Percentiles rank a stretch among this genome's conserved stretches.
Conservation (phyloP, 2,797 vertebrate genomes). For the Odontamblyopus lacepedii region DNA sequence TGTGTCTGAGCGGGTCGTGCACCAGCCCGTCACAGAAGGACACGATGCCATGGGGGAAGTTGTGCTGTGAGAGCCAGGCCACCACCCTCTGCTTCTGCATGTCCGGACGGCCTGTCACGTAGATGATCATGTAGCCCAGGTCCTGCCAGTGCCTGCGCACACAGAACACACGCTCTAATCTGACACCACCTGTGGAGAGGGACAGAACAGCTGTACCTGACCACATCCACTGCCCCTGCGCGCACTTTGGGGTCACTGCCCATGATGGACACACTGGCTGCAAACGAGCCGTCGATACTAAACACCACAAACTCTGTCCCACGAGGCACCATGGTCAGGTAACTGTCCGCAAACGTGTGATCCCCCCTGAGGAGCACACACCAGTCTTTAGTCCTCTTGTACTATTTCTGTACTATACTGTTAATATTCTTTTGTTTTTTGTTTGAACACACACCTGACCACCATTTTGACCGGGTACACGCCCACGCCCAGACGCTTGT, state of each 20-base stretch:
- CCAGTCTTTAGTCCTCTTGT: background rate
- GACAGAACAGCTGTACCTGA: slow-evolving; percentile 80
- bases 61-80: slow-evolving; percentile 98
- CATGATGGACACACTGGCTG: slow-evolving; percentile 99
- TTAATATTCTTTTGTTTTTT: background rate
- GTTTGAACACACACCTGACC: slow-evolving; percentile 83
- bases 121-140: slow-evolving; percentile 97
- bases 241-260: slow-evolving; percentile 98
- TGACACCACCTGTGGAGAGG: background rate
- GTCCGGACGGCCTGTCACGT: slow-evolving; percentile 96
- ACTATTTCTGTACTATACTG: background rate
- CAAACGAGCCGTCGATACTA: slow-evolving; percentile 98
- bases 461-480: slow-evolving; percentile 99
- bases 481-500: slow-evolving; percentile 89
- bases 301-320: slow-evolving; percentile 97
- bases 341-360: slow-evolving; percentile 96
- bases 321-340: slow-evolving; percentile 91
- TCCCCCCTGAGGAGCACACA: slow-evolving; percentile 83
- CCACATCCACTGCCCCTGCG: slow-evolving; percentile 95
- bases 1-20: slow-evolving; percentile 95
- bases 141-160: slow-evolving; percentile 95
- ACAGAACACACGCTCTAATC: background rate
- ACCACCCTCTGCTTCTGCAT: slow-evolving; percentile 99
- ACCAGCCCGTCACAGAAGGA: slow-evolving; percentile 98
- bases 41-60: slow-evolving; percentile 97